Base-by-base conservation (phyloP, 2,888 invertebrate species). In the Coelopa pilipes region DNA sequence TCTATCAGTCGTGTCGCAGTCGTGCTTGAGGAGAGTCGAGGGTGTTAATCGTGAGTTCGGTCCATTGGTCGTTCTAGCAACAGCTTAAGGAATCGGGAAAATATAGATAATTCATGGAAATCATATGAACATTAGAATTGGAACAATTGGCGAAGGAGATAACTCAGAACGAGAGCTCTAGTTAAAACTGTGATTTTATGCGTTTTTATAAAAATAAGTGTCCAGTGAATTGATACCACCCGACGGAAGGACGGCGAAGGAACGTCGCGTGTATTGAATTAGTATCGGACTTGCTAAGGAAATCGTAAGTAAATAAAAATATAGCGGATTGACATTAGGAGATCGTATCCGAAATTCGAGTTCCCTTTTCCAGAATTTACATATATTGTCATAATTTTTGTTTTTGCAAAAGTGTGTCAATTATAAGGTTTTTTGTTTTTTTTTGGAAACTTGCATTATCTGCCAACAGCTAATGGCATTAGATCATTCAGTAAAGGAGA, bases 51-150 rank as follows among this genome's bases (percentile, higher is more conserved):
- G 57, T 17, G 19, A 59, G 21, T 59, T 59, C 45, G 34, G 46
- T 69, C 57, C 45, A n/a, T 69, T 69, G 21, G 15, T 50, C 57
- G 19, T 46, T 55, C n/a, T 7, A 69, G 13, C 34, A 67, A 53
- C 13, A 53, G 47, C n/a, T 19, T 21, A 45, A 50, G n/a, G 11
- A 46, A 13, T 45, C 45, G 24, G 49, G 12, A 34, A 69, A 3
- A 65, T 49, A n/a, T 2, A 65, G 7, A 65, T 7, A 47, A 34
- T 34, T 7, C 34, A 34, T 34, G 34, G 34, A 47, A 17, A 34
- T 21, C 17, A 15, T 24, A 15, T 63, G 9, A 45, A 45, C 15
- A 63, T 24, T 70, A 34, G 47, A 50, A 70, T 70, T 70, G 60
- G 70, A 62, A 70, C 49, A 50, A 62, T 57, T 57, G 3, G 34